Conservation (phyloP, 2,797 vertebrate genomes). For the Corythornis leucogaster region DNA sequence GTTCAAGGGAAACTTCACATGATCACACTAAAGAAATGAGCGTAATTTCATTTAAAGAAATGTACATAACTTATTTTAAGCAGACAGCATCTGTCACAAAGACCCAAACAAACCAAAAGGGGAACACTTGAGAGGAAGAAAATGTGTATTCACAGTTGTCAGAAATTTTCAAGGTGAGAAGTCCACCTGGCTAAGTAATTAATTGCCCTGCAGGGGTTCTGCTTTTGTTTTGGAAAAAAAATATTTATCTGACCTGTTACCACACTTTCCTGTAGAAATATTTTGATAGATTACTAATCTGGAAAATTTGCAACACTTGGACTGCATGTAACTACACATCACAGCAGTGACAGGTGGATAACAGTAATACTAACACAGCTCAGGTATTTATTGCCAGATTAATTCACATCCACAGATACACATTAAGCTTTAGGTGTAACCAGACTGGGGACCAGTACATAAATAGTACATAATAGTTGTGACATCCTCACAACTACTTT, state of each 20-base stretch:
- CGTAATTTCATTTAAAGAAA: background rate
- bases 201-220: background rate
- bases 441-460: background rate
- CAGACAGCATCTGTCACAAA: background rate
- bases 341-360: background rate
- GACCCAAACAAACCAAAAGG: background rate
- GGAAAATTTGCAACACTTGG: background rate
- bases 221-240: background rate
- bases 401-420: background rate
- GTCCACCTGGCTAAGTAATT: background rate
- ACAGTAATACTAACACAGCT: background rate
- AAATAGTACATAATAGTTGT: background rate
- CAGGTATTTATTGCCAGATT: background rate
- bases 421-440: background rate
- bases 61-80: background rate
- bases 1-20: background rate
- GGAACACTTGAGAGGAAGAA: background rate
- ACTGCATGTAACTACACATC: background rate
- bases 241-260: background rate
- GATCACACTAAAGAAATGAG: background rate
- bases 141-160: background rate
- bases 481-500: background rate
- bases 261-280: background rate
- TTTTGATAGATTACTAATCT: background rate
- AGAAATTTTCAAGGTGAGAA: background rate